Percentiles rank a stretch among this genome's conserved stretches.
Evolutionary conservation across 2,113 vertebrate species (phyloP).

Genomic region (Syrrhaptes paradoxus): DNA sequence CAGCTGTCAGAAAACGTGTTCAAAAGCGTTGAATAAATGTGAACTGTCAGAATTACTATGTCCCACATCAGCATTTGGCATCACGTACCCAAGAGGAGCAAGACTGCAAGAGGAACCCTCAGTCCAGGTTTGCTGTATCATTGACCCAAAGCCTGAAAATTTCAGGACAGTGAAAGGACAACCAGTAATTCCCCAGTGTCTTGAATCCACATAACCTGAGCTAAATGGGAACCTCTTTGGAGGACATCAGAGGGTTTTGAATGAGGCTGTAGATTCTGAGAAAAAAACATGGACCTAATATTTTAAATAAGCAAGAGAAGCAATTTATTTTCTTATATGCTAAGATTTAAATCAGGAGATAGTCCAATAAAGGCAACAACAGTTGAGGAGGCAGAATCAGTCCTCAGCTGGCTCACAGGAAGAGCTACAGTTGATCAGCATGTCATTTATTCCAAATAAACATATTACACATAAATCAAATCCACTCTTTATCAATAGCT

Average conservation of each 20-base stretch:
- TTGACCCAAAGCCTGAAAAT: background rate
- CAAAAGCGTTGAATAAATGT: background rate
- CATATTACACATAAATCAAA: slow-evolving; percentile 52
- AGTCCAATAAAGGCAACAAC: background rate
- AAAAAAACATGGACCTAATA: background rate
- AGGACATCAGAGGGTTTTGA: background rate
- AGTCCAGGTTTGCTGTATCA: background rate
- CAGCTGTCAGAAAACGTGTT: background rate
- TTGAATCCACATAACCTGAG: background rate
- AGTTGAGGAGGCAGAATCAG: background rate
- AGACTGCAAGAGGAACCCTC: background rate
- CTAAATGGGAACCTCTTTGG: background rate
- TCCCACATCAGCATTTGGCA: background rate
- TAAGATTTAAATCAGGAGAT: background rate
- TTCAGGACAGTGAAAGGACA: background rate
- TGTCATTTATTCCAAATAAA: slow-evolving; percentile 54
- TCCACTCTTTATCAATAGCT: slow-evolving; percentile 61
- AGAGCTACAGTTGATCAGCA: background rate
- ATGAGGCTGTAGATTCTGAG: background rate
- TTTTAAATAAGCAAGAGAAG: background rate
- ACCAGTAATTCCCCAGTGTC: background rate
- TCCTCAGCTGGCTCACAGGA: background rate
- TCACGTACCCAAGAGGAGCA: too few relatives aligned
- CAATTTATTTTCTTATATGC: background rate
- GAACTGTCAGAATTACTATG: background rate